Evolutionary conservation across 2,113 vertebrate species (phyloP).

Genomic region (Panthera uncia): DNA sequence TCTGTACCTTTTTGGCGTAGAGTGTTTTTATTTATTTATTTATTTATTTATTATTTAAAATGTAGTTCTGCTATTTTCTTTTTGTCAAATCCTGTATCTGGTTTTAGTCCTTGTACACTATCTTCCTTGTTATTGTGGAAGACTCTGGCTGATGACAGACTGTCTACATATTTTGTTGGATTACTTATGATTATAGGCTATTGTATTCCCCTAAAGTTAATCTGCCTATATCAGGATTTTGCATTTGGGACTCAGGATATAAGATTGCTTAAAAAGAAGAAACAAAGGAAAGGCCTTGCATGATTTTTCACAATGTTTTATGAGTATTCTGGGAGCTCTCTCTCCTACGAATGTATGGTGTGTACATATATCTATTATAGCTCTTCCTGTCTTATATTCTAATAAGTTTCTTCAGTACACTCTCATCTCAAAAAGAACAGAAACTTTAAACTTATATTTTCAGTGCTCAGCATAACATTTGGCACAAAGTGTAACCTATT

Average conservation of each 20-base stretch:
- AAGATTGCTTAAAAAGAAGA: neutral
- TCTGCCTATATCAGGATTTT: slow-evolving; percentile 29
- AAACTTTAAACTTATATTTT: slow-evolving; percentile 17
- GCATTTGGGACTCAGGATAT: neutral
- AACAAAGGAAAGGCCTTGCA: neutral
- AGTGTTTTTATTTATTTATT: neutral
- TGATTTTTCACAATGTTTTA: neutral
- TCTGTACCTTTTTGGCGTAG: neutral
- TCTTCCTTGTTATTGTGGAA: slow-evolving; percentile 9
- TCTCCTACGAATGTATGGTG: neutral
- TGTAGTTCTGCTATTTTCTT: neutral
- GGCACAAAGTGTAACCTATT: neutral
- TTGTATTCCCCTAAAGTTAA: neutral
- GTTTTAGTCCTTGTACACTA: neutral
- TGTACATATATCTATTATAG: neutral
- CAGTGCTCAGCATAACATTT: neutral
- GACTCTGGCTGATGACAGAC: neutral
- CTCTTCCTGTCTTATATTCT: neutral
- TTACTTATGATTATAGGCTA: neutral
- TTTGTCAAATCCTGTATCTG: neutral
- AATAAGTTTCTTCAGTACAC: neutral
- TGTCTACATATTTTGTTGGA: slow-evolving; percentile 2
- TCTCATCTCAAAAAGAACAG: neutral
- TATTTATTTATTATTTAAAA: neutral
- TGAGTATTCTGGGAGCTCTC: neutral